Conservation (phyloP, 2,888 invertebrate genomes). For the Athalia cordata region DNA sequence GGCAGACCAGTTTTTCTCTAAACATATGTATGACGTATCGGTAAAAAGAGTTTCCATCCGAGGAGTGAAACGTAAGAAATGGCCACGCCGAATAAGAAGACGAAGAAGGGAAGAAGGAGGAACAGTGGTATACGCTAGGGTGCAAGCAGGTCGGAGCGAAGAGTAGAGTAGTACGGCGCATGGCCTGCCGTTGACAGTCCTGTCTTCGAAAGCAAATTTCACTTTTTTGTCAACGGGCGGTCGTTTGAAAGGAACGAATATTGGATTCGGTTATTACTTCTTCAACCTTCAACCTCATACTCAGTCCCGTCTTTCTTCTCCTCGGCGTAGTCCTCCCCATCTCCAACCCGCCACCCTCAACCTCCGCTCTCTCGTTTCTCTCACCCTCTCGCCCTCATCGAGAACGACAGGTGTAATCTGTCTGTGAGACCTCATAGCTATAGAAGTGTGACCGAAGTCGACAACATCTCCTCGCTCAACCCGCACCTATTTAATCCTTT, state of each 20-base stretch:
- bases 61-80: conserved; percentile 10
- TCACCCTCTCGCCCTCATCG: background rate
- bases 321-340: conserved; percentile 1
- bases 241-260: conserved; percentile 70
- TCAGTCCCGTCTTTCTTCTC: conserved; percentile 50
- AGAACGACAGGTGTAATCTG: conserved; percentile 44
- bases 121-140: conserved; percentile 24
- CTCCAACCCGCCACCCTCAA: too few relatives aligned
- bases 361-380: background rate
- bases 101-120: conserved; percentile 25
- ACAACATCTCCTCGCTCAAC: background rate
- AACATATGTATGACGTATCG: background rate
- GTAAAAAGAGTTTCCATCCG: background rate
- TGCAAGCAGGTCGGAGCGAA: background rate
- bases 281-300: conserved; percentile 61
- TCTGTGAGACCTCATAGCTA: conserved; percentile 17
- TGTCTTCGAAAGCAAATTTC: conserved; percentile 67
- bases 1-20: background rate
- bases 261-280: conserved; percentile 72
- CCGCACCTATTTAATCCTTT: background rate
- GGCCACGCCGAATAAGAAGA: conserved; percentile 5
- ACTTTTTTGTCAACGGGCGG: conserved; percentile 66
- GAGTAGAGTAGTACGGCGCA: conserved; percentile 9
- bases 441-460: conserved; percentile 8
- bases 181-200: conserved; percentile 67